Percentiles rank a stretch among this genome's conserved stretches.
Conservation (phyloP, 2,113 vertebrate species). For the Isichthys henryi region DNA sequence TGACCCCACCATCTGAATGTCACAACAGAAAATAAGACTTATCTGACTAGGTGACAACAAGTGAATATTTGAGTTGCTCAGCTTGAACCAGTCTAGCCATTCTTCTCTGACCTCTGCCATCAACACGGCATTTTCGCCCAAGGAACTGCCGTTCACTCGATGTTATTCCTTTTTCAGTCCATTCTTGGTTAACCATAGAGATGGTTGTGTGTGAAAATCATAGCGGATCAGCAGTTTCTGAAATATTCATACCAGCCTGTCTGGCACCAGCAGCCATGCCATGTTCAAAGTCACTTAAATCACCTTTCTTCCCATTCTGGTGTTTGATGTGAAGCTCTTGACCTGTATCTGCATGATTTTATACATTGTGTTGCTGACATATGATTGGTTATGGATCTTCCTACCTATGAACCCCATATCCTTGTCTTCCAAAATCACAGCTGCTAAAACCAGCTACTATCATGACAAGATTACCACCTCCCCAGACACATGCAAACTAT, state of each 20-base stretch:
- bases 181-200: not conserved
- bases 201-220: not conserved
- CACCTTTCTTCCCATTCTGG: not conserved
- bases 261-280: too few relatives aligned
- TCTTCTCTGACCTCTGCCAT: not conserved
- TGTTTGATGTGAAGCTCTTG: not conserved
- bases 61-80: not conserved
- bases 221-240: not conserved
- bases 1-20: not conserved
- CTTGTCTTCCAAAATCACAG: not conserved
- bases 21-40: not conserved
- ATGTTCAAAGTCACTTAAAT: not conserved
- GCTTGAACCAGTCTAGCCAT: not conserved
- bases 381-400: not conserved
- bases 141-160: not conserved
- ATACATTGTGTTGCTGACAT: not conserved
- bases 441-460: not conserved
- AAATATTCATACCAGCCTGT: not conserved
- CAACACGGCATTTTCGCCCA: not conserved
- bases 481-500: not conserved
- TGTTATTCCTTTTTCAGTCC: not conserved
- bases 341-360: not conserved
- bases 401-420: not conserved
- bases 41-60: not conserved
- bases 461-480: not conserved